phyloP scores from a whole-genome alignment of 64 coral and sea anemone species.

The Pocillopora damicornis region DNA sequence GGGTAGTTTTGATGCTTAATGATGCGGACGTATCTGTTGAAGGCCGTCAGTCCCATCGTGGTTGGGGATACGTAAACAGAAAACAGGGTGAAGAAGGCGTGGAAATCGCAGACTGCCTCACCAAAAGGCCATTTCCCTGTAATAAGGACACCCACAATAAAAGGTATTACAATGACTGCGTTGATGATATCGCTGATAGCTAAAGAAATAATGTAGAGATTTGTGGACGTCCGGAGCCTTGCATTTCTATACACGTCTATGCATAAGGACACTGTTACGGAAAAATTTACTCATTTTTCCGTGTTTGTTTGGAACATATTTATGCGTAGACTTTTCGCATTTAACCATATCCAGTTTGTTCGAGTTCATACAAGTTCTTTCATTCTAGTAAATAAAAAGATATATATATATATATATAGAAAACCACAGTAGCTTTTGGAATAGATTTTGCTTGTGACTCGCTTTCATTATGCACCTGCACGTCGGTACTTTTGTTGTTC shows the following conservation, averaged over 20 bases:
- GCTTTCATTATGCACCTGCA: too few relatives aligned
- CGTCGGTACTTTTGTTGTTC: too few relatives aligned
- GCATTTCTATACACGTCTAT: slow-evolving; percentile 32
- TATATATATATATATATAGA: too few relatives aligned
- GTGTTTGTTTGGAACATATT: background rate
- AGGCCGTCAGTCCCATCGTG: slow-evolving; percentile 9
- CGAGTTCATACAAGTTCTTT: too few relatives aligned
- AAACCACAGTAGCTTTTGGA: too few relatives aligned
- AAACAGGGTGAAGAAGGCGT: slow-evolving; percentile 2
- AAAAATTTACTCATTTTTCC: too few relatives aligned
- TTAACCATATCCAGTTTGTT: too few relatives aligned
- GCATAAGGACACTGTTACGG: background rate
- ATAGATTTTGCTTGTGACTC: too few relatives aligned
- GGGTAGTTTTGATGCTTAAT: background rate
- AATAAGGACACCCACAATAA: background rate
- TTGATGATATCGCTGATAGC: background rate
- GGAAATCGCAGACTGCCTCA: background rate
- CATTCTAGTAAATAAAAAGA: too few relatives aligned
- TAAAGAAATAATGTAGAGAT: slow-evolving; percentile 43
- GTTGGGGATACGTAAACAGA: slow-evolving; percentile 16
- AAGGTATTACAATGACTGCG: background rate
- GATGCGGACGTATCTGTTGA: slow-evolving; percentile 8
- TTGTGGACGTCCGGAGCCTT: slow-evolving; percentile 46
- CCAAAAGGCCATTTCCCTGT: background rate
- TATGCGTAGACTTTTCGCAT: too few relatives aligned